These are phyloP conservation scores for Euura saliciscinereae DNA, from an alignment of 1,140 invertebrate species.

Conservation along the genomic window DNA sequence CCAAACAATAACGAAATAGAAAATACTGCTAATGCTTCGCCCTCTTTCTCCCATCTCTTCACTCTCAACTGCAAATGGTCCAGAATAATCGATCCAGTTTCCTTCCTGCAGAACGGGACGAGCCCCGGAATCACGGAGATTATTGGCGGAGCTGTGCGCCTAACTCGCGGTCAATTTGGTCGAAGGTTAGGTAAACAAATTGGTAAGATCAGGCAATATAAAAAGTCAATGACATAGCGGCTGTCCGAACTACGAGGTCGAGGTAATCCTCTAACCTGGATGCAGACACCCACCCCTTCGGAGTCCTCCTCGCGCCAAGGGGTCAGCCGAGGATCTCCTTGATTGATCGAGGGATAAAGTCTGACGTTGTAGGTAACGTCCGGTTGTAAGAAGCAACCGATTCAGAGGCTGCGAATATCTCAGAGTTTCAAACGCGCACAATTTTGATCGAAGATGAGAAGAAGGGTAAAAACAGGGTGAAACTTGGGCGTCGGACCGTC, in stretches of 20 bases:
- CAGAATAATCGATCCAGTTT: too few species aligned
- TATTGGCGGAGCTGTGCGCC: neutral
- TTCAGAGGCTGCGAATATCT: too few species aligned
- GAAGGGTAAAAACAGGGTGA: neutral
- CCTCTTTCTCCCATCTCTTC: neutral
- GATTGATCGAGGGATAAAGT: conserved; percentile 35
- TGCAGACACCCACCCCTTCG: conserved; percentile 20
- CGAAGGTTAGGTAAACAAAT: conserved; percentile 37
- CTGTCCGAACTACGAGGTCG: conserved; percentile 26
- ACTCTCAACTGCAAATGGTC: too few species aligned
- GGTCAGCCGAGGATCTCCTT: conserved; percentile 26
- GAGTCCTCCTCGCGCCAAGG: conserved; percentile 22
- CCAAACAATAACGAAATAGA: conserved; percentile 3
- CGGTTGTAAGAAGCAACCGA: too few species aligned
- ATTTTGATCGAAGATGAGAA: too few species aligned
- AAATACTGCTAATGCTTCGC: conserved; percentile 1
- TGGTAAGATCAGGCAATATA: conserved; percentile 34
- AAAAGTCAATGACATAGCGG: conserved; percentile 21
- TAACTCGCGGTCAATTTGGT: conserved; percentile 21
- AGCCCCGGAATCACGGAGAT: neutral
- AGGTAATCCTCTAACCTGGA: conserved; percentile 29
- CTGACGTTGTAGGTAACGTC: neutral
- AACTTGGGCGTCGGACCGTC: neutral
- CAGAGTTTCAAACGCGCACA: too few species aligned
- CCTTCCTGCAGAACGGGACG: too few species aligned